Conservation (phyloP, 2,888 invertebrate species). For the Caenorhabditis becei region DNA sequence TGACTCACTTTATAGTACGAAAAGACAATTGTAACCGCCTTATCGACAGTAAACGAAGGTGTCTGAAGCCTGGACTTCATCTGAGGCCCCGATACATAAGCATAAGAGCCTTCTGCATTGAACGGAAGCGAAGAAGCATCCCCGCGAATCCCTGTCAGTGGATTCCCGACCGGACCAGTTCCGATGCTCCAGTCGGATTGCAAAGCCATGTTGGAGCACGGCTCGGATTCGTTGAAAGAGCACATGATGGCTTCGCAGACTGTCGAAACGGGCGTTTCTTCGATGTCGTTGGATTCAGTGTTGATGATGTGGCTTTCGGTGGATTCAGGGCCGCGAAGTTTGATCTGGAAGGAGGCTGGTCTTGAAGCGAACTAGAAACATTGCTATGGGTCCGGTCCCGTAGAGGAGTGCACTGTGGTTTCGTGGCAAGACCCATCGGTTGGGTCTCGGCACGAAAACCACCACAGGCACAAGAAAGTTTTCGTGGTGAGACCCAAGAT, state of each 20-base stretch:
- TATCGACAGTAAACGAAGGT: slow-evolving; percentile 70
- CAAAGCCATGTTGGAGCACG: slow-evolving; percentile 65
- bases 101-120: slow-evolving; percentile 76
- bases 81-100: slow-evolving; percentile 74
- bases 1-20: slow-evolving; percentile 75
- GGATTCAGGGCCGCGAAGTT: slow-evolving; percentile 27
- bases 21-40: slow-evolving; percentile 75
- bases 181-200: slow-evolving; percentile 70
- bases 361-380: no score
- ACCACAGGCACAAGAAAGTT: no score
- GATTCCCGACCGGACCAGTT: slow-evolving; percentile 72
- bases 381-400: no score
- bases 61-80: slow-evolving; percentile 70
- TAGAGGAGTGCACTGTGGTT: no score
- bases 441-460: no score
- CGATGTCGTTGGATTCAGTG: neutral
- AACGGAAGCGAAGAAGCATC: slow-evolving; percentile 76
- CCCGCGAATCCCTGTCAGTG: slow-evolving; percentile 75
- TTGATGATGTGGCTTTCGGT: slow-evolving; percentile 13
- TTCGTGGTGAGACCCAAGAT: no score
- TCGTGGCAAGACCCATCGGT: no score
- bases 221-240: slow-evolving; percentile 68
- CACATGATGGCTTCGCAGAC: slow-evolving; percentile 71
- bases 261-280: slow-evolving; percentile 29
- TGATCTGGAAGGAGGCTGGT: slow-evolving; percentile 13